Percentiles rank a stretch among this genome's conserved stretches.
These are phyloP conservation scores for Andrena trimmerana DNA, from an alignment of 2,888 invertebrate genomes.

Conservation along the genomic window DNA sequence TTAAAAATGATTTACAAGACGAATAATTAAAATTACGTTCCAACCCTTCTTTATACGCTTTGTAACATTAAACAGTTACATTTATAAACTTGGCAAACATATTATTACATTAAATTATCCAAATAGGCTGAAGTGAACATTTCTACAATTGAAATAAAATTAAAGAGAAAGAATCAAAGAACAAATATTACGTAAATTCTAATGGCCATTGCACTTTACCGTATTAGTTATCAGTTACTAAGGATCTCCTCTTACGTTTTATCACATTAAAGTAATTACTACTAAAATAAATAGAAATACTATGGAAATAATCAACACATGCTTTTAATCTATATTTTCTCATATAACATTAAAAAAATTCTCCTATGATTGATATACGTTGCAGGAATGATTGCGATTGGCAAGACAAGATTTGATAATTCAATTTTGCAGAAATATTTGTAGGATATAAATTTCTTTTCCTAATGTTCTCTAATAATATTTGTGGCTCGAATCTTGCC, in stretches of 20 bases:
- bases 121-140: not conserved
- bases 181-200: not conserved
- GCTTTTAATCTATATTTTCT: constrained; percentile 4
- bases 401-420: constrained; percentile 91
- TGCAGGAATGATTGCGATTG: constrained; percentile 93
- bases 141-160: not conserved
- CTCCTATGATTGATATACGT: constrained; percentile 92
- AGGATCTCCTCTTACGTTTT: not conserved
- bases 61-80: not conserved
- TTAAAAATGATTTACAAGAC: not conserved
- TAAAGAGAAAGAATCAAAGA: not conserved
- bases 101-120: not conserved
- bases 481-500: constrained; percentile 90
- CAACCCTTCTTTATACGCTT: too few species aligned
- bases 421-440: constrained; percentile 87
- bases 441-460: constrained; percentile 87
- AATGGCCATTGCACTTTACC: not conserved
- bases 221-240: not conserved
- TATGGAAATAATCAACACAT: constrained; percentile 1
- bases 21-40: too few species aligned
- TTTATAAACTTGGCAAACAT: not conserved
- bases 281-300: not conserved
- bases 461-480: constrained; percentile 90
- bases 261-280: not conserved
- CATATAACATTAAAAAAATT: constrained; percentile 87